Percentiles rank a stretch among this genome's conserved stretches.
phyloP scores from a whole-genome alignment of 53 echinoderm and acorn worm genomes.

The Crossaster papposus region DNA sequence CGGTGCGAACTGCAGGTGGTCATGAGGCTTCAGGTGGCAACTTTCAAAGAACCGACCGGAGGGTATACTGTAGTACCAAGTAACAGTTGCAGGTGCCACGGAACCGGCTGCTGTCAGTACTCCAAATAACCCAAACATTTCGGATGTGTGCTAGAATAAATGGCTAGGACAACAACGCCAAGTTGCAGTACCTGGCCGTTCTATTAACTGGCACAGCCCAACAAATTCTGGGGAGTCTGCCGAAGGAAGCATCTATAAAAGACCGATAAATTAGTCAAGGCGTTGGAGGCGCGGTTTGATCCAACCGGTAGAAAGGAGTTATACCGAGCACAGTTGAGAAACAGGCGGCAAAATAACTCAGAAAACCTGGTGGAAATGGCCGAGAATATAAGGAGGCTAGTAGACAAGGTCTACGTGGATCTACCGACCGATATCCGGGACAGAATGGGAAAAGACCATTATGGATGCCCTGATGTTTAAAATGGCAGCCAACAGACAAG shows the following conservation, averaged over 20 bases:
- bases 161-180: constrained; percentile 33
- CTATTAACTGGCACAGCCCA: constrained; percentile 12
- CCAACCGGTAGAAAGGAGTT: neutral
- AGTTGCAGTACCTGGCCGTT: constrained; percentile 57
- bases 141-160: constrained; percentile 8
- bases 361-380: constrained; percentile 15
- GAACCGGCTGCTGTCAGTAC: neutral
- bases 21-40: neutral
- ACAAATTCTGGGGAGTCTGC: constrained; percentile 13
- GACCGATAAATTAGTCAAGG: neutral
- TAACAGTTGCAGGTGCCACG: neutral
- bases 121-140: neutral
- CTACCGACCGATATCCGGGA: constrained; percentile 5
- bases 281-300: constrained; percentile 8
- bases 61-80: neutral
- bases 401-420: constrained; percentile 20
- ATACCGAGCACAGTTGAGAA: neutral
- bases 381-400: constrained; percentile 10
- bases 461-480: no score
- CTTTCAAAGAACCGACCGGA: neutral
- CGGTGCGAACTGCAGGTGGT: neutral
- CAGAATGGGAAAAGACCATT: constrained; percentile 4
- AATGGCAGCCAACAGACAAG: no score
- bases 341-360: neutral
- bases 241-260: neutral